Evolutionary conservation across 2,888 invertebrate genomes (phyloP), one percentile per base, ranked within the genome.

Genomic region (Lacanobia oleracea): DNA sequence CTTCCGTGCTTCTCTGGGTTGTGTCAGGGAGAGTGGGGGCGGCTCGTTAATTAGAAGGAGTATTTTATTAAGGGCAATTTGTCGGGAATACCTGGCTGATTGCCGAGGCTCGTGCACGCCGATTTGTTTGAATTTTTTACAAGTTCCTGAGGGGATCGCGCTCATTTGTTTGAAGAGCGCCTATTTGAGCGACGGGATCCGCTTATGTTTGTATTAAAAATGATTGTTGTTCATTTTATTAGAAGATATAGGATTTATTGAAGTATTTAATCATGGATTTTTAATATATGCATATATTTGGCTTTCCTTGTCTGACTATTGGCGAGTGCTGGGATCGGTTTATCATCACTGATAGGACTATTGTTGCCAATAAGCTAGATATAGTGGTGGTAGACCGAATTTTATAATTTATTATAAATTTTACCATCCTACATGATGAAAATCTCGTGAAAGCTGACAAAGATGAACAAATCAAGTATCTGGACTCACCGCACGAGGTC

Each of bases 11-110:
- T 3, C 0, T 7, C 16, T 54, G 48, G 37, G 2, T 0, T 10
- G 33, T 61, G 79, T 0, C n/a, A 3, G 18, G 61, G 79, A 74
- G 75, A 66, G 75, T 50, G 23, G 77, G 69, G 77, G 75, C 63
- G 82, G 79, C 90, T 91, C 94, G 92, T 94, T 95, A 94, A 95
- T 95, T 94, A 94, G 91, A 91, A 89, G 87, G 90, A 93, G 93
- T 94, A 94, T 94, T 95, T 95, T 94, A 94, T 94, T 94, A 93
- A 91, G 90, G 92, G 91, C 95, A 95, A 95, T 95, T 95, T 95
- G 95, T 94, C 88, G 88, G 88, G 87, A 92, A 94, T 94, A 94
- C 95, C 95, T 94, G 95, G 86, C 87, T 90, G 93, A 93, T 92
- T 91, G 92, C 89, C 80, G 84, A 83, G 87, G 88, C 86, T 86